Base-by-base conservation (phyloP, 35 echinoderm and acorn worm species). In the Stichopus chloronotus region DNA sequence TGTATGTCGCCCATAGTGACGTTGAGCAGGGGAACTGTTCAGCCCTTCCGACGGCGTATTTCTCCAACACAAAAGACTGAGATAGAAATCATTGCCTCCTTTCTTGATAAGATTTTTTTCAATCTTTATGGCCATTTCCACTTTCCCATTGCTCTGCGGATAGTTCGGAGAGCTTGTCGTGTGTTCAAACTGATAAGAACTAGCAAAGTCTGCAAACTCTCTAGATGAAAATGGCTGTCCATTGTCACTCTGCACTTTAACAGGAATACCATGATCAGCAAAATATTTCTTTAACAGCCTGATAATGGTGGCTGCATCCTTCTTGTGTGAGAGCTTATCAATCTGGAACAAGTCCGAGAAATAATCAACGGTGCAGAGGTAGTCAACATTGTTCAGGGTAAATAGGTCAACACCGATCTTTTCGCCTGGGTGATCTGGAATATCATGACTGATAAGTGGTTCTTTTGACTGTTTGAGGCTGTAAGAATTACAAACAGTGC, bases 11-110 rank as follows among this genome's bases (percentile, higher is more conserved):
- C 88, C 30, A 20, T 78, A 56, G 43, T 55, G 22, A 20, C 68
- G 63, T 21, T 91, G 88, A 8, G 68, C 68, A 76, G 88, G 68
- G 17, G 88, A 91, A 13, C 63, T 76, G 9, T 91, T n/a, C 52
- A 78, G 25, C 12, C 88, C 88, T 78, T 91, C 86, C 20, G 88
- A 92, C 16, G 96, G 91, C 6, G 93, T 97, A 55, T 97, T 94
- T 78, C 96, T 84, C 93, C 91, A 97, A 59, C 61, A 55, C 8
- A 94, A 61, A 30, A 97, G 60, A 14, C 72, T 88, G 9, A 84
- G 69, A 76, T 96, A 79, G 25, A 94, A 90, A 52, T 93, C 81
- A 19, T 92, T 5, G 25, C 53, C 57, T 20, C 74, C 30, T 78
- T 58, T 81, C 22, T 59, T 56, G 7, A 81, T 58, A 25, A 79